Evolutionary conservation across 2,888 invertebrate species (phyloP).

Genomic region (Amphipyra berbera): DNA sequence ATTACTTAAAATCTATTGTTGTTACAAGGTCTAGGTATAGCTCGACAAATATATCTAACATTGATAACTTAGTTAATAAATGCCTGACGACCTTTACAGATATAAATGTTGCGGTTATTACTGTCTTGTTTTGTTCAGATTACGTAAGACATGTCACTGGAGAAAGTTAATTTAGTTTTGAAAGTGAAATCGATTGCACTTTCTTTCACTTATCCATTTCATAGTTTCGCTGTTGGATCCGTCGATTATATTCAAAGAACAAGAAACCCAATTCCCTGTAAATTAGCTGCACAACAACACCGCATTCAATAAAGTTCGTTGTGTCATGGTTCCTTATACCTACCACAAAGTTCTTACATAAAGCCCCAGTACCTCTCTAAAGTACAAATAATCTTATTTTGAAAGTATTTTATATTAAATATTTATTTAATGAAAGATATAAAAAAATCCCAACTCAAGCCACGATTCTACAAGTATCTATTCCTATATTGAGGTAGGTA

Average conservation of each 20-base stretch:
- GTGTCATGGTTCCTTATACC: constrained; percentile 39
- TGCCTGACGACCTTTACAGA: constrained; percentile 82
- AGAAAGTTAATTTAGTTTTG: constrained; percentile 90
- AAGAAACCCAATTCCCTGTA: constrained; percentile 49
- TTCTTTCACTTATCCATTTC: constrained; percentile 88
- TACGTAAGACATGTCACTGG: constrained; percentile 89
- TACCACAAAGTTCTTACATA: constrained; percentile 40
- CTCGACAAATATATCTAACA: constrained; percentile 29
- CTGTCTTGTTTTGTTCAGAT: constrained; percentile 85
- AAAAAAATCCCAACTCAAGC: constrained; percentile 30
- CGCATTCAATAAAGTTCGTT: constrained; percentile 43
- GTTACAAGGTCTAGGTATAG: neutral
- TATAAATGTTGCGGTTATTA: constrained; percentile 84
- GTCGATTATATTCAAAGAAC: constrained; percentile 64
- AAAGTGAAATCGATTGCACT: constrained; percentile 90
- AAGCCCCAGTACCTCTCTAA: constrained; percentile 29
- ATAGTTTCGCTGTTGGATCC: constrained; percentile 77
- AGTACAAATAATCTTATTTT: constrained; percentile 47
- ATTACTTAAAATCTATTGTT: neutral
- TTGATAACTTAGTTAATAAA: constrained; percentile 56
- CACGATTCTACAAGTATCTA: constrained; percentile 38
- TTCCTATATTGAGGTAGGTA: constrained; percentile 63
- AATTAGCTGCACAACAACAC: constrained; percentile 44
- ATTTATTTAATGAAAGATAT: constrained; percentile 32
- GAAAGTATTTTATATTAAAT: constrained; percentile 31